Evolutionary conservation across 2,888 invertebrate species (phyloP).

Genomic region (Cheilosia vulpina): DNA sequence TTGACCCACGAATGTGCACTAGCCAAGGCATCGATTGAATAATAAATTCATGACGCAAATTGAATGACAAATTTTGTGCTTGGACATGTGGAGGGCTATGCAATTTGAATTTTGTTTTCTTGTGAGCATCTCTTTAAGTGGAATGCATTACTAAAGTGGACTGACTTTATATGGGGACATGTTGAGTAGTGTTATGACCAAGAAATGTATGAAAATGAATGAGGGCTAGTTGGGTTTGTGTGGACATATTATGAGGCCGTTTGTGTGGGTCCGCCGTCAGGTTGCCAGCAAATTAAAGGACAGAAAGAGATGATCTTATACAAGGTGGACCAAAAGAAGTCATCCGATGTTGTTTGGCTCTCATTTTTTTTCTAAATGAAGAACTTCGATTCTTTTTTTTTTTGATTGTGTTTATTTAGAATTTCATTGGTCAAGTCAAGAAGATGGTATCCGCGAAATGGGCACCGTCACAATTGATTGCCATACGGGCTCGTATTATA

Average conservation of each 20-base stretch:
- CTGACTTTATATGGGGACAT: background rate
- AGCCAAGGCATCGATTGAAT: conserved; percentile 53
- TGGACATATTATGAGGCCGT: background rate
- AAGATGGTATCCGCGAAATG: no score
- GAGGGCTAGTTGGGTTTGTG: background rate
- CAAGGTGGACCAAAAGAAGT: no score
- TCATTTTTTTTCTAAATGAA: no score
- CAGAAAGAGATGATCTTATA: no score
- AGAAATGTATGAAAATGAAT: background rate
- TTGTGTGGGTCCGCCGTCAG: no score
- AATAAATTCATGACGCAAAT: conserved; percentile 60
- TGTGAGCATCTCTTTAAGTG: background rate
- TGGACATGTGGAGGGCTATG: conserved; percentile 5
- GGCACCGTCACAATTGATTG: no score
- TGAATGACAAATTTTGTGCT: conserved; percentile 46
- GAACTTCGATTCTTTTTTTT: no score
- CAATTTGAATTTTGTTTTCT: background rate
- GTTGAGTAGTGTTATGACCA: background rate
- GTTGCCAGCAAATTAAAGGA: no score
- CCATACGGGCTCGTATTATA: no score
- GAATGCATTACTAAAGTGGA: background rate
- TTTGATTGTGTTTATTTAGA: no score
- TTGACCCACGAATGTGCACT: conserved; percentile 50
- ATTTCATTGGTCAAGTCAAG: no score
- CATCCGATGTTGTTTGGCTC: no score